Evolutionary conservation across 92 coral and sea anemone genomes (phyloP), one percentile per base, ranked within the genome.

Genomic region (Bergia puertoricense): DNA sequence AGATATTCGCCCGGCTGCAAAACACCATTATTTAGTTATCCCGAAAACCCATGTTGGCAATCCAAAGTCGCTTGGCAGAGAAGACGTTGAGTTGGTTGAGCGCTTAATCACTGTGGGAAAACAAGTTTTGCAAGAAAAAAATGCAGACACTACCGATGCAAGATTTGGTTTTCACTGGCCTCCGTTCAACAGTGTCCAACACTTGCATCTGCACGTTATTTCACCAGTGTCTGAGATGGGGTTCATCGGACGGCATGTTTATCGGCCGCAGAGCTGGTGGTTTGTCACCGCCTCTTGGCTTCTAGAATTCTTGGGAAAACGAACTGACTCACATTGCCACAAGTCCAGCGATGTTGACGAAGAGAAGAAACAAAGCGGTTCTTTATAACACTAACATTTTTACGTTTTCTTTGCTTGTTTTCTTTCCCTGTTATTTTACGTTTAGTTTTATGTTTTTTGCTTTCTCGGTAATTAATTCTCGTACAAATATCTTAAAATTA

Each of bases 151-250:
- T 5, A 89, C 93, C 40, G 96, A 95, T 74, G 90, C 86, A 2
- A 85, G 86, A 18, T 81, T 91, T 51, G 98, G 98, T 8, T 95
- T 93, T 83, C 98, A 95, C 86, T 95, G 98, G 98, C 98, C 98
- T 20, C 98, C 98, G 3, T 95, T 95, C 72, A 95, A 95, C 86
- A 90, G 93, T 23, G 78, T 95, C 18, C 93, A 95, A 50, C 98
- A 95, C 78, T 90, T 95, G n/a, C 98, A 95, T 92, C 93, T 95
- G 18, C 98, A 95, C 71, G 98, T 89, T 40, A 93, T 95, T 39
- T 86, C 94, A 2, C 96, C 96, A n/a, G 91, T 91, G 45, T 89
- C 96, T 46, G 89, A 93, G 86, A 88, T 95, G 93, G 82, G 93
- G 2, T 89, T 95, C 76, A 85, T 91, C 3, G 75, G 92, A 2